Evolutionary conservation across 2,113 vertebrate species (phyloP).

Genomic region (Trogon surrucura): DNA sequence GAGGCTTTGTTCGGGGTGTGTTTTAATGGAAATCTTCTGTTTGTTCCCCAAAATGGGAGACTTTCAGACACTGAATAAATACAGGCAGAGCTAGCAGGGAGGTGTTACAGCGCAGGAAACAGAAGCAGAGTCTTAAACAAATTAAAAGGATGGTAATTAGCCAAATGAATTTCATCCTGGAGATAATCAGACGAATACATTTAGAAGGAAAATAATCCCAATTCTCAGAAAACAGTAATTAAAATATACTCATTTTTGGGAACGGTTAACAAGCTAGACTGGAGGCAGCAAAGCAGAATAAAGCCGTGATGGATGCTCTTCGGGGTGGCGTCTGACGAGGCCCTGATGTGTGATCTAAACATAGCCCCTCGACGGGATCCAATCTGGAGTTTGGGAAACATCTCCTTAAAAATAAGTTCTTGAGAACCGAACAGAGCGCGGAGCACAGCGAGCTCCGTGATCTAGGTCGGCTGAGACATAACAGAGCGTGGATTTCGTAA

Average conservation of each 20-base stretch:
- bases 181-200: slow-evolving; percentile 55
- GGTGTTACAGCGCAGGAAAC: slow-evolving; percentile 36
- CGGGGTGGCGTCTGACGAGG: not conserved
- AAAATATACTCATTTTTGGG: slow-evolving; percentile 45
- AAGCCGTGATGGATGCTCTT: not conserved
- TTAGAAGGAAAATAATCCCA: slow-evolving; percentile 55
- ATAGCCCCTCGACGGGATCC: not conserved
- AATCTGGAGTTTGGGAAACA: not conserved
- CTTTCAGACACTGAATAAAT: not conserved
- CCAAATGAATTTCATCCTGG: slow-evolving; percentile 65
- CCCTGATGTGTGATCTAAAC: slow-evolving; percentile 21
- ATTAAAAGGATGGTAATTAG: slow-evolving; percentile 70
- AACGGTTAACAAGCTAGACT: slow-evolving; percentile 30
- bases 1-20: not conserved
- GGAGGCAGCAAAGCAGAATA: slow-evolving; percentile 11
- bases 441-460: not conserved
- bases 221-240: slow-evolving; percentile 65
- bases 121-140: slow-evolving; percentile 56
- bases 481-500: slow-evolving; percentile 17
- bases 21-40: not conserved
- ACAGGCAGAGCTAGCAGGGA: slow-evolving; percentile 33
- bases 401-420: not conserved
- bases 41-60: not conserved
- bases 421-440: not conserved
- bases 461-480: slow-evolving; percentile 5